Percentiles rank a stretch among this genome's conserved stretches.
These are phyloP conservation scores for Lipophrys pholis DNA, from an alignment of 2,113 vertebrate genomes.

Conservation along the genomic window DNA sequence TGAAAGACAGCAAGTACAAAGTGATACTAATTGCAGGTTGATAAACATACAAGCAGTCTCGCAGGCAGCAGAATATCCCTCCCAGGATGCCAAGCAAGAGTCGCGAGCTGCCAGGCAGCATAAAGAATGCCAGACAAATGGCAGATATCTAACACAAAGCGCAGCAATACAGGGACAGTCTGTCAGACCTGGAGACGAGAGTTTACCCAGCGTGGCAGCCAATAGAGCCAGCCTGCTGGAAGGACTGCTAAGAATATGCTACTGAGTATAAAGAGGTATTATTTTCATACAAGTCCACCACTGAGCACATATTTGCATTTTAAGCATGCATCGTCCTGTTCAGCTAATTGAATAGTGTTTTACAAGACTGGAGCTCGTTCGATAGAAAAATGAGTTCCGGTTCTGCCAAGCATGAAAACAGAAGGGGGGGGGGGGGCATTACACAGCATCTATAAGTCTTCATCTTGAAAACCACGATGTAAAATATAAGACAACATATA, in stretches of 20 bases:
- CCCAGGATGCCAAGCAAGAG: slow-evolving; percentile 44
- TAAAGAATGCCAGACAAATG: slow-evolving; percentile 60
- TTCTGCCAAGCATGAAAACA: slow-evolving; percentile 2
- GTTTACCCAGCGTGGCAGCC: slow-evolving; percentile 45
- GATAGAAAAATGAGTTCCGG: neutral
- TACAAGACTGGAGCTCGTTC: neutral
- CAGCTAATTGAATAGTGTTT: slow-evolving; percentile 7
- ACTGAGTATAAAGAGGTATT: slow-evolving; percentile 11
- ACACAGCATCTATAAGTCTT: too few relatives aligned
- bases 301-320: slow-evolving; percentile 6
- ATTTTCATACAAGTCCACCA: slow-evolving; percentile 16
- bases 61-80: slow-evolving; percentile 39
- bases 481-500: too few relatives aligned
- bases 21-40: slow-evolving; percentile 64
- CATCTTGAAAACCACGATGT: too few relatives aligned
- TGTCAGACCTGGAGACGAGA: slow-evolving; percentile 52
- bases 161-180: slow-evolving; percentile 53
- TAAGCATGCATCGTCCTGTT: neutral
- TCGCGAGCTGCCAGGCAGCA: slow-evolving; percentile 56
- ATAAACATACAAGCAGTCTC: slow-evolving; percentile 54
- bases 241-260: slow-evolving; percentile 28
- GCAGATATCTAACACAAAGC: slow-evolving; percentile 62
- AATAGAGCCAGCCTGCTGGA: slow-evolving; percentile 37
- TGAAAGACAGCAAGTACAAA: slow-evolving; percentile 46
- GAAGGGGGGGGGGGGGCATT: too few relatives aligned